Evolutionary conservation across 2,888 invertebrate species (phyloP).

Genomic region (Cosmia pyralina): DNA sequence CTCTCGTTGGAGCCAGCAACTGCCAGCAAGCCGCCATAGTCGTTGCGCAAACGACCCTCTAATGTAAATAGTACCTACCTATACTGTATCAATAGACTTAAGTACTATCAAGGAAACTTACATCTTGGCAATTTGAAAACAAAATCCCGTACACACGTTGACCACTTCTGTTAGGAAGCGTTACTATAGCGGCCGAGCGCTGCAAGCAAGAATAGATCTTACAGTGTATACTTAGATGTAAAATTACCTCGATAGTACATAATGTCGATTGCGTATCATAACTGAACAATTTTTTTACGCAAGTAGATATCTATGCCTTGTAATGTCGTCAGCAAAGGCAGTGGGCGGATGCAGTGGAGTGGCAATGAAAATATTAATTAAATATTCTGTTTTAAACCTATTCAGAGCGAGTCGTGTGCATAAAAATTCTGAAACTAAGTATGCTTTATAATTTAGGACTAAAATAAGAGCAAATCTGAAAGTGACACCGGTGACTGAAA

Average conservation of each 20-base stretch:
- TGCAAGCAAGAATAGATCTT: no score
- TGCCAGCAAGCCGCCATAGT: background rate
- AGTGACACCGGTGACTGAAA: no score
- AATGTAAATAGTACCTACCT: no score
- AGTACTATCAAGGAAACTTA: no score
- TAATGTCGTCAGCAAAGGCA: background rate
- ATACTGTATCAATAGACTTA: background rate
- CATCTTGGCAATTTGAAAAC: no score
- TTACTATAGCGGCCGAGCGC: no score
- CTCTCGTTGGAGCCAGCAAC: background rate
- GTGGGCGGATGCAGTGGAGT: background rate
- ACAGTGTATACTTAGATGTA: no score
- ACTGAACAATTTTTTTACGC: background rate
- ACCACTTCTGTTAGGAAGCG: no score
- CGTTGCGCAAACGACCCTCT: background rate
- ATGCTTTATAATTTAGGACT: background rate
- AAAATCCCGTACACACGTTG: no score
- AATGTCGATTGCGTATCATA: background rate
- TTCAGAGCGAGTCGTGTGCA: background rate
- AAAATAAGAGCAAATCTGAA: no score
- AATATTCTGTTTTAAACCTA: background rate
- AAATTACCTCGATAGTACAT: no score
- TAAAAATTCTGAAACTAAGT: no score
- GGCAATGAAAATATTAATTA: background rate
- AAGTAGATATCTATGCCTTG: background rate